Base-by-base conservation (phyloP, 2,888 invertebrate species). In the Lordiphosa andalusiaca region DNA sequence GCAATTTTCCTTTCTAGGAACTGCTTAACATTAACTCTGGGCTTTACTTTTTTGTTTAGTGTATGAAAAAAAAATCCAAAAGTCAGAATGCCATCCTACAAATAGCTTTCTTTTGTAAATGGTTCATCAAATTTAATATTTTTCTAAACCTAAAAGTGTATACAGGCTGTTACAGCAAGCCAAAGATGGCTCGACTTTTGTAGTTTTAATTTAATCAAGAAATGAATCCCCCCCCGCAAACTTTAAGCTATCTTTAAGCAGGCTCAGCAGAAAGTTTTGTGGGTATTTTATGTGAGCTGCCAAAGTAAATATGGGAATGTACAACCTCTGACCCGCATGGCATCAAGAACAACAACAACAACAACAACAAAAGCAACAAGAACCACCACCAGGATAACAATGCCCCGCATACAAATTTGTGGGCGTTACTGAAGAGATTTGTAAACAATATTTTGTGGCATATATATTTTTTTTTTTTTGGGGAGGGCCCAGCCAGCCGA, bases 371-470 rank as follows among this genome's bases (percentile, higher is more conserved):
- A 25, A 25, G 25, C 21, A 40, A 46, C 53, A 50, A 37, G 63
- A 73, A 56, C 61, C 62, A 69, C 73, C 81, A 73, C 70, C 59
- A 47, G 59, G 41, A 65, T 59, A 65, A 64, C 55, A 73, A 73
- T 74, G 67, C 51, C 71, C 48, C 55, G 73, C 82, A 78, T 78
- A 73, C 75, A 77, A 82, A 75, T 80, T 76, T 84, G 77, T 77
- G 77, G 83, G 83, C 70, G 77, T 76, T 61, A 58, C 67, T 69
- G 61, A 74, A 75, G 78, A 81, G 78, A 84, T 85, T 85, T 85
- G 84, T 85, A 84, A 85, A 84, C 84, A 84, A 84, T 71, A 76
- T 74, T 74, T 69, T 74, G 81, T 76, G 73, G 74, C 76, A 73
- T 71, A 74, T 67, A 78, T n/a, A n/a, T n/a, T n/a, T n/a, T n/a